A percentile compares a stretch with the other conserved stretches of the same genome.
phyloP scores from a whole-genome alignment of 2,797 vertebrate species.

The Urosaurus nigricauda region DNA sequence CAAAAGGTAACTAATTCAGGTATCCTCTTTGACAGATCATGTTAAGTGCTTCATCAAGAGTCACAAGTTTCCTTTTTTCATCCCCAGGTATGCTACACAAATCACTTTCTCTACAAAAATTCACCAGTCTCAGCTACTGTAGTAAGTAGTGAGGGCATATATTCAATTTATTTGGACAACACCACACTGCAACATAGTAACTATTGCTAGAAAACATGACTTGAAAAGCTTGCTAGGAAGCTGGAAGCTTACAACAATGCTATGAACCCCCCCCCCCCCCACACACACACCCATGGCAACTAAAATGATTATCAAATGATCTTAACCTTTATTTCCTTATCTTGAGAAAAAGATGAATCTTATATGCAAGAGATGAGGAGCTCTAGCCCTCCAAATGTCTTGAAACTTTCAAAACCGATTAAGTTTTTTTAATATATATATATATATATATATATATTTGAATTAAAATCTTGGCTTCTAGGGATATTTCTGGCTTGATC shows the following conservation, averaged over 20 bases:
- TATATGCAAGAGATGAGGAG: too few relatives aligned
- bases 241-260: background rate
- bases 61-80: background rate
- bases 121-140: background rate
- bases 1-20: conserved; percentile 19
- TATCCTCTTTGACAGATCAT: conserved; percentile 6
- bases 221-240: conserved; percentile 10
- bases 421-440: too few relatives aligned
- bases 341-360: too few relatives aligned
- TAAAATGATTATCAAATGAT: background rate
- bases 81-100: conserved; percentile 8
- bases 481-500: too few relatives aligned
- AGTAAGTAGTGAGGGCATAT: background rate
- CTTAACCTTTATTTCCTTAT: too few relatives aligned
- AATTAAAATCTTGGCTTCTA: too few relatives aligned
- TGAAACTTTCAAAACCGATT: too few relatives aligned
- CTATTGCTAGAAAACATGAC: background rate
- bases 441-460: too few relatives aligned
- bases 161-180: conserved; percentile 16
- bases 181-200: background rate
- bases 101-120: conserved; percentile 13
- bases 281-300: too few relatives aligned
- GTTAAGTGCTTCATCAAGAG: conserved; percentile 5
- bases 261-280: too few relatives aligned
- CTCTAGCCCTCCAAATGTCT: too few relatives aligned